Percentiles rank a stretch among this genome's conserved stretches.
Evolutionary conservation across 2,888 invertebrate species (phyloP).

Genomic region (Stenotaenia linearis): DNA sequence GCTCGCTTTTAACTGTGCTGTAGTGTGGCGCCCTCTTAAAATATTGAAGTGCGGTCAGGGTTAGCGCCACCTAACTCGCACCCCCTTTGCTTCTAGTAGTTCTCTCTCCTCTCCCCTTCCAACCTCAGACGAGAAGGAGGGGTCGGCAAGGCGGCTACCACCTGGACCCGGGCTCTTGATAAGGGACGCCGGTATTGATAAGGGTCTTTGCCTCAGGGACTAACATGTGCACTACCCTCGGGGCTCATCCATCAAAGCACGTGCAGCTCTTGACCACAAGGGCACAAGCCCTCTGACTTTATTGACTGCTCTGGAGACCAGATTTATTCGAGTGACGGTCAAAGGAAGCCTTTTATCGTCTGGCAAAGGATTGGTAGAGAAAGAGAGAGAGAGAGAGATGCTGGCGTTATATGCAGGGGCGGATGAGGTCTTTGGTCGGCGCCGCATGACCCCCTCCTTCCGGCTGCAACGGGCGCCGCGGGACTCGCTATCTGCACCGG

Average conservation of each 20-base stretch:
- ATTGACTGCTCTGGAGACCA: constrained; percentile 17
- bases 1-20: constrained; percentile 28
- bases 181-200: background rate
- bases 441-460: constrained; percentile 26
- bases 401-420: constrained; percentile 12
- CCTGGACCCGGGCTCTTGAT: background rate
- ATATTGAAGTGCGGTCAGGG: constrained; percentile 26
- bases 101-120: background rate
- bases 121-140: background rate
- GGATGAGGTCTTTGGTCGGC: constrained; percentile 24
- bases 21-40: constrained; percentile 19
- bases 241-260: constrained; percentile 21
- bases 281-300: constrained; percentile 24
- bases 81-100: background rate
- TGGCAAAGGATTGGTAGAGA: constrained; percentile 8
- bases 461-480: constrained; percentile 20
- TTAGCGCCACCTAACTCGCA: constrained; percentile 12
- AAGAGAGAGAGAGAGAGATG: too few species aligned
- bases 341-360: constrained; percentile 26
- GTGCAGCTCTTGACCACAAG: constrained; percentile 26
- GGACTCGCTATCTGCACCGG: constrained; percentile 21
- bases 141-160: background rate
- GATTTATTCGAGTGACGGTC: constrained; percentile 24
- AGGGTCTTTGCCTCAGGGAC: constrained; percentile 13
- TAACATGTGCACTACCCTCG: constrained; percentile 20